Percentiles rank a stretch among this genome's conserved stretches.
phyloP scores from a whole-genome alignment of 2,888 invertebrate genomes.

The Polymixis flavicincta region DNA sequence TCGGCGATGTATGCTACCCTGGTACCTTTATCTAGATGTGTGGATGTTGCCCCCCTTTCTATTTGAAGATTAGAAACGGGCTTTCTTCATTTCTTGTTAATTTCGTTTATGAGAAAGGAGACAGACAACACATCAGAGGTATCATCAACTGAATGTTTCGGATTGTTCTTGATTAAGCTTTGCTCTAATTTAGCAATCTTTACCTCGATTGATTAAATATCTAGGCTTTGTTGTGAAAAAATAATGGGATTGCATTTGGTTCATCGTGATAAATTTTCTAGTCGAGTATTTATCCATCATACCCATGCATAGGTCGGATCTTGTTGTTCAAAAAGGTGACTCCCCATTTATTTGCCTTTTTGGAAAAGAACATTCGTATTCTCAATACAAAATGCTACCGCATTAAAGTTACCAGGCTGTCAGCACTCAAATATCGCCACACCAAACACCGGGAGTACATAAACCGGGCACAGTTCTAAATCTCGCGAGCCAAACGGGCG shows the following conservation, averaged over 20 bases:
- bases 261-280: neutral
- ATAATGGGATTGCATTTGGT: neutral
- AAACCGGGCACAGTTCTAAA: slow-evolving; percentile 76
- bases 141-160: slow-evolving; percentile 32
- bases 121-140: slow-evolving; percentile 54
- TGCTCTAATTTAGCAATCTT: neutral
- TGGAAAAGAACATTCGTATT: slow-evolving; percentile 36
- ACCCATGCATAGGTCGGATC: neutral
- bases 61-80: slow-evolving; percentile 85
- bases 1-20: slow-evolving; percentile 83
- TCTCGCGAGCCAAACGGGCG: slow-evolving; percentile 75
- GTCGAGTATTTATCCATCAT: neutral
- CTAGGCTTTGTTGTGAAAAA: neutral
- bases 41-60: slow-evolving; percentile 83
- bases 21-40: slow-evolving; percentile 84
- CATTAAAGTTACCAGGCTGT: slow-evolving; percentile 59
- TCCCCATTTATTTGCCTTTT: neutral
- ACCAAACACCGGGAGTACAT: slow-evolving; percentile 63
- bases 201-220: neutral
- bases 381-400: slow-evolving; percentile 52
- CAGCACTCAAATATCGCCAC: slow-evolving; percentile 63
- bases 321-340: neutral
- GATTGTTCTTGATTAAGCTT: slow-evolving; percentile 36
- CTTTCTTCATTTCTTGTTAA: slow-evolving; percentile 76
- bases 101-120: slow-evolving; percentile 70